Evolutionary conservation across 1,140 invertebrate species (phyloP), one percentile per base, ranked within the genome.

Genomic region (Heliothis subflexa): DNA sequence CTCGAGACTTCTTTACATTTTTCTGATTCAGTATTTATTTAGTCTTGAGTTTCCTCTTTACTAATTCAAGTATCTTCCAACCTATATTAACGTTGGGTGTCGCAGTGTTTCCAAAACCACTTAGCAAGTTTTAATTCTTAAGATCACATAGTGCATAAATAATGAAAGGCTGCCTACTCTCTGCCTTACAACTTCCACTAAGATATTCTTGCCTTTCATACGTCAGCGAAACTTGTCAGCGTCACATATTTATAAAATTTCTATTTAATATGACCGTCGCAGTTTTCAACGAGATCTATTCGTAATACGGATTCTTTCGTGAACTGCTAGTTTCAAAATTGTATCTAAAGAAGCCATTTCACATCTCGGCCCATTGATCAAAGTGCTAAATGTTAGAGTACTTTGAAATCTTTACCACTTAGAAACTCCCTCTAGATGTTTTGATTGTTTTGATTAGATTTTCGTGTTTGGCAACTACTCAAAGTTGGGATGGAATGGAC

Each of bases 391-490:
- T 64, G 76, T 78, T 54, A 76, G 55, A 81, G 76, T 50, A 70
- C 66, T 70, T 70, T n/a, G 47, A 40, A 77, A 73, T 61, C 62
- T 74, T 50, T 57, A 80, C 71, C 81, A 78, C 78, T 85, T 55
- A 72, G 28, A 54, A 82, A 83, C 80, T 54, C 55, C n/a, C n/a
- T 49, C 70, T 71, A 80, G 80, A 80, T 83, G 83, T 83, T 85
- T 81, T 85, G 84, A 86, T 88, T 83, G 83, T 83, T 85, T 81
- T 85, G 84, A 86, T 88, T 84, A 86, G 85, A 86, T 86, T 85
- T 86, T 84, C 83, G 81, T 81, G 81, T 83, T 87, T 72, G 45
- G 45, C 28, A 78, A 78, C 76, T 71, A 71, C 52, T 40, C 47
- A 66, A 78, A 78, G 54, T 78, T 78, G 2, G 76, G 25, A 70